These are phyloP conservation scores for Centrocercus urophasianus DNA, from an alignment of 2,113 vertebrate species.

Conservation along the genomic window DNA sequence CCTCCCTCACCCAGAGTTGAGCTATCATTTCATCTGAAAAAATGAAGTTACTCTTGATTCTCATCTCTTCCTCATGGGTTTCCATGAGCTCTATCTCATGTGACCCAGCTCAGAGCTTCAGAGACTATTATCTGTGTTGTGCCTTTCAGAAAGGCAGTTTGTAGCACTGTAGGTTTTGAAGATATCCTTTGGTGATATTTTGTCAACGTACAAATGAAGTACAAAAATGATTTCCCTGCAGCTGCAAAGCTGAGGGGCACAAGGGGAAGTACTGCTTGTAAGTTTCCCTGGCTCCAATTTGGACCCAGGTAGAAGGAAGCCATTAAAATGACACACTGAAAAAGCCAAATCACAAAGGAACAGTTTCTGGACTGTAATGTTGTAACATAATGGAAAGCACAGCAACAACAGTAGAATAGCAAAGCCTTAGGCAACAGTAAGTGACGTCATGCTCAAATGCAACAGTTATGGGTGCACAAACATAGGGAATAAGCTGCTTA, in stretches of 20 bases:
- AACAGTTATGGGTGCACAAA: no score
- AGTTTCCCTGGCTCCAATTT: background rate
- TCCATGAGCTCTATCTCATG: background rate
- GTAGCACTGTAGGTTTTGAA: background rate
- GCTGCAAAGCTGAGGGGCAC: fast-evolving
- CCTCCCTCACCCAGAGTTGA: background rate
- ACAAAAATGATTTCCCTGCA: background rate
- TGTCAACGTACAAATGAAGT: background rate
- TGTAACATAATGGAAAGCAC: no score
- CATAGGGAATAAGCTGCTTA: no score
- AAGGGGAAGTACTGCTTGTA: background rate
- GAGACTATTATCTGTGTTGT: background rate
- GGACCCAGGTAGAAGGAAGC: background rate
- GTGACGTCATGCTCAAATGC: no score
- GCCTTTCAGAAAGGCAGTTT: background rate
- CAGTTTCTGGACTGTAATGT: background rate
- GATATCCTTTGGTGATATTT: background rate
- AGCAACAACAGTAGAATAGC: no score
- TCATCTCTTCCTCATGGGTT: background rate
- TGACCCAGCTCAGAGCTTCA: background rate
- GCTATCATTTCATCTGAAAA: background rate
- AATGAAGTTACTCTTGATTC: background rate
- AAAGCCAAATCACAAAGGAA: background rate
- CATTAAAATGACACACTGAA: background rate
- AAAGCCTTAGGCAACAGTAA: no score